phyloP scores from a whole-genome alignment of 2,113 vertebrate genomes.

The Elephantulus edwardii region DNA sequence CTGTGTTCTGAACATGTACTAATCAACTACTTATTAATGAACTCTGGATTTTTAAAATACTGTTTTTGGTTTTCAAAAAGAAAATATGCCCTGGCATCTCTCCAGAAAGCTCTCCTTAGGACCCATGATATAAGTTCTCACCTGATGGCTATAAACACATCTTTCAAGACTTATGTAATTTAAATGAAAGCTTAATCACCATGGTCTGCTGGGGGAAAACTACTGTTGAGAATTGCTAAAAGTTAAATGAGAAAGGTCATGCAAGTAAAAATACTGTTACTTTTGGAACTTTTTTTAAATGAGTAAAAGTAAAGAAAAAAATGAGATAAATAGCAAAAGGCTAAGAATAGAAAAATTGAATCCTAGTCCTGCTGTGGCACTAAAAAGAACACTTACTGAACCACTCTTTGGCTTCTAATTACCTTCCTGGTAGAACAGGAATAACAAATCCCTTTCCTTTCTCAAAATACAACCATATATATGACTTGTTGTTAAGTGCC shows the following conservation, averaged over 20 bases:
- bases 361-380: not conserved
- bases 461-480: slow-evolving; percentile 10
- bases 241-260: slow-evolving; percentile 36
- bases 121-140: not conserved
- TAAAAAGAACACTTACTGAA: slow-evolving; percentile 3
- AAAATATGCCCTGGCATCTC: slow-evolving; percentile 14
- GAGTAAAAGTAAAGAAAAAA: slow-evolving; percentile 23
- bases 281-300: slow-evolving; percentile 45
- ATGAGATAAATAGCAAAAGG: slow-evolving; percentile 15
- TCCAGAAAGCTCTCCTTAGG: slow-evolving; percentile 29
- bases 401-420: not conserved
- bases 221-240: not conserved
- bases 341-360: slow-evolving; percentile 18
- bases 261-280: slow-evolving; percentile 24
- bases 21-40: slow-evolving; percentile 20
- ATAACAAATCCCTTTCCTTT: slow-evolving; percentile 18
- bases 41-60: not conserved
- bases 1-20: slow-evolving; percentile 16
- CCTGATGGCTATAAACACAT: not conserved
- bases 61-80: slow-evolving; percentile 34
- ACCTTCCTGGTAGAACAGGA: not conserved
- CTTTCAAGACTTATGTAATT: slow-evolving; percentile 19
- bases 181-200: slow-evolving; percentile 30
- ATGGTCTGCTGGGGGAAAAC: not conserved
- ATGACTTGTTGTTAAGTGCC: too few relatives aligned